These are phyloP conservation scores for Catamblyrhynchus diadema DNA, from an alignment of 2,797 vertebrate species.

Conservation along the genomic window DNA sequence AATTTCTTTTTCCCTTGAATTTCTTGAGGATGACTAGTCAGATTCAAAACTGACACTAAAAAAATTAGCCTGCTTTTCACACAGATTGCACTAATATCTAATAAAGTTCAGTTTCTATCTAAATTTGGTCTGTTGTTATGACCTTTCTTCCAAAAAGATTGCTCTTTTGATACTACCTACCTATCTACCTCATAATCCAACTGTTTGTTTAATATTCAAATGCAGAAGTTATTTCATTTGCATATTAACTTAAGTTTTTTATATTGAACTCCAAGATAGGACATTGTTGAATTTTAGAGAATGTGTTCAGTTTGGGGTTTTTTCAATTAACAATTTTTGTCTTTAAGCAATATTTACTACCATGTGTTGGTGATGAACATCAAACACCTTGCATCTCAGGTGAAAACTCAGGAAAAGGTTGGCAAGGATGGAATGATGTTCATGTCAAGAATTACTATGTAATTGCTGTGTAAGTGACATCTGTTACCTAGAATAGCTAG, in stretches of 20 bases:
- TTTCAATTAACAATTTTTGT: neutral
- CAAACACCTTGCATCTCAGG: neutral
- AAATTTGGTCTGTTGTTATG: neutral
- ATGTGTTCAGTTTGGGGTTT: neutral
- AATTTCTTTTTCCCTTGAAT: neutral
- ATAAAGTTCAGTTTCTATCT: neutral
- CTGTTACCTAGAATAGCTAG: neutral
- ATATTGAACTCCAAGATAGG: neutral
- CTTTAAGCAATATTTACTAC: neutral
- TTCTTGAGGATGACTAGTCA: neutral
- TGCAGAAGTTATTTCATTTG: neutral
- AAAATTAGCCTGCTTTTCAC: neutral
- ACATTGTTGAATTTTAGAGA: neutral
- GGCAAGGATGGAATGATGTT: neutral
- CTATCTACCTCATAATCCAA: neutral
- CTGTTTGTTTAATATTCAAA: neutral
- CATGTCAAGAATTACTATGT: neutral
- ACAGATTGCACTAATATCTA: neutral
- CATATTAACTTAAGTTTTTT: neutral
- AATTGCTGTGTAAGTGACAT: neutral
- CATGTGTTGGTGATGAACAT: neutral
- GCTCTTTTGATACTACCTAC: neutral
- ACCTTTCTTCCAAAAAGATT: neutral
- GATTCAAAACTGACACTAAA: neutral
- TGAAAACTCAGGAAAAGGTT: neutral